Evolutionary conservation across 2,113 vertebrate species (phyloP), one percentile per base, ranked within the genome.

Genomic region (Coptodon rendalli): DNA sequence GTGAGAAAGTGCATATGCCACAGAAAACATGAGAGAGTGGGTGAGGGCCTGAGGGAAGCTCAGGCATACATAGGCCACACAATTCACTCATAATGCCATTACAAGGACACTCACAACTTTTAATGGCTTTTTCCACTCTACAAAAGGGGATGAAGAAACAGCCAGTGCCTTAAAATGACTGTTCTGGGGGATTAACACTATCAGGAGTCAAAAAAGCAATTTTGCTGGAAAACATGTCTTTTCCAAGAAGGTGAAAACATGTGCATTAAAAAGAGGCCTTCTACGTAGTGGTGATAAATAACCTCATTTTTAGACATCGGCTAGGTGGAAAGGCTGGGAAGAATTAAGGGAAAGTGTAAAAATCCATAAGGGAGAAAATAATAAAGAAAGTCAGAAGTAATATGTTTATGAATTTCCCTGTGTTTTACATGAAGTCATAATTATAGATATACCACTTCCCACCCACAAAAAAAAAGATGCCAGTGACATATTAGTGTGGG

Each of bases 171-270:
- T 88, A 86, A 90, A 90, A 88, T 80, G 84, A 91, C 91, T 93
- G 87, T 94, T 94, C 92, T 92, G 93, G 86, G 83, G 94, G 95
- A 96, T 96, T 96, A 95, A 92, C 85, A 14, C 90, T 92, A 96
- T 95, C 94, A 87, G 90, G 85, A 87, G 86, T 90, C 87, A 93
- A 93, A 94, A 94, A 94, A 86, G 90, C 94, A 94, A 89, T 94
- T 95, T 90, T 94, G 90, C 92, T 90, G 48, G 29, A 91, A 94
- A 94, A 94, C 86, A 87, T 57, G 82, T 92, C 81, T 89, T 86
- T 83, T 93, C 61, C 86, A 89, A 83, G 27, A 81, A 88, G 61
- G 86, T 91, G 61, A 91, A 96, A 90, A 93, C 88, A 92, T 81
- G 84, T 56, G 89, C 87, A 59, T 89, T 95, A 90, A 89, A 90